Percentiles rank a stretch among this genome's conserved stretches.
These are phyloP conservation scores for Pseudachorutes palmiensis DNA, from an alignment of 1,140 invertebrate species.

Conservation along the genomic window DNA sequence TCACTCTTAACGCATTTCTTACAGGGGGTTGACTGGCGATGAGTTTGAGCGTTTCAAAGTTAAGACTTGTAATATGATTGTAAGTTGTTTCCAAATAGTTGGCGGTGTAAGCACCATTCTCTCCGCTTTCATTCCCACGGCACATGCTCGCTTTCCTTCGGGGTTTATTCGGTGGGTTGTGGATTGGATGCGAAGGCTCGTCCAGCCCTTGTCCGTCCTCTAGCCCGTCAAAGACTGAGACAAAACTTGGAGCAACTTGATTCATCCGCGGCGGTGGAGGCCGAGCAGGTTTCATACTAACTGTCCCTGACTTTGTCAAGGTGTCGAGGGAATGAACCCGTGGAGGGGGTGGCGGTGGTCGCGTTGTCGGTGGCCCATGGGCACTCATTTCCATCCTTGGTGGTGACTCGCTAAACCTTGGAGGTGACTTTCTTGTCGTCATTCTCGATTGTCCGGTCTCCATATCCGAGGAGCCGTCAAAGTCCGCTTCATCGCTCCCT, in stretches of 20 bases:
- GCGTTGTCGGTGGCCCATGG: not conserved
- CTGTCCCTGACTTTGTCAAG: conserved; percentile 16
- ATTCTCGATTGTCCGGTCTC: not conserved
- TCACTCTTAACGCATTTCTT: conserved; percentile 11
- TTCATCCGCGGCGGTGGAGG: conserved; percentile 32
- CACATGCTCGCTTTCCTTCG: conserved; percentile 31
- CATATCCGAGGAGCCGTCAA: not conserved
- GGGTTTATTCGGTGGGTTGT: conserved; percentile 34
- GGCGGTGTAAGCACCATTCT: conserved; percentile 13
- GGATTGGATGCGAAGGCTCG: not conserved
- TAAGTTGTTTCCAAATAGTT: conserved; percentile 26
- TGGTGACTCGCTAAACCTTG: not conserved
- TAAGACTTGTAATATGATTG: conserved; percentile 33
- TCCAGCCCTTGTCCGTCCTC: not conserved
- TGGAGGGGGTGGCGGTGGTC: conserved; percentile 36
- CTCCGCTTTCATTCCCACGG: conserved; percentile 17
- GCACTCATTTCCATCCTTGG: not conserved
- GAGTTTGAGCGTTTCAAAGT: conserved; percentile 35
- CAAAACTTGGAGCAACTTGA: conserved; percentile 34
- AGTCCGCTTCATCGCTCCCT: not conserved
- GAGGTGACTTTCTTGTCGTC: not conserved
- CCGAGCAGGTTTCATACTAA: conserved; percentile 27
- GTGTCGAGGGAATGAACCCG: conserved; percentile 33
- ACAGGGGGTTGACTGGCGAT: conserved; percentile 35
- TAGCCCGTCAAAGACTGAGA: conserved; percentile 27